Conservation (phyloP, 2,113 vertebrate genomes). For the Ceyx melanurus region DNA sequence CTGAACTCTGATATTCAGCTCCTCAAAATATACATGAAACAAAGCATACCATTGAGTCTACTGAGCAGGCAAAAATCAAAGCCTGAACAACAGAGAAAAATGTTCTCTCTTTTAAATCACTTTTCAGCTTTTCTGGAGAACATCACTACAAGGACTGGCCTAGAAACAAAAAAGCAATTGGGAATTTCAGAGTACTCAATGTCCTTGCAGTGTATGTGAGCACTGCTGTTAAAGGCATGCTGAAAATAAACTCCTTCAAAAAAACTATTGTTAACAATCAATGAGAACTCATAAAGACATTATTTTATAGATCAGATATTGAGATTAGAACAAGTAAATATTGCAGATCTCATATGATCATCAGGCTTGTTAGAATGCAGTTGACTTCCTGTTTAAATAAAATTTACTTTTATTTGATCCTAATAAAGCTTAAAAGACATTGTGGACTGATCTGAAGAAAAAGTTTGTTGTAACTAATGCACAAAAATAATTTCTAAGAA, state of each 20-base stretch:
- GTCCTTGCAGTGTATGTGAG: neutral
- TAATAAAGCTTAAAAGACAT: neutral
- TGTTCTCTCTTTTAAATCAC: neutral
- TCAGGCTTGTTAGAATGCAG: neutral
- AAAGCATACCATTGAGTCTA: conserved; percentile 13
- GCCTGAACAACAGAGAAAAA: conserved; percentile 41
- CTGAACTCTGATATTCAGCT: conserved; percentile 10
- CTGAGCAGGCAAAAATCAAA: conserved; percentile 55
- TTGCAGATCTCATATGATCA: neutral
- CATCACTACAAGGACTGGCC: conserved; percentile 27
- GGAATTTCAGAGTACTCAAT: conserved; percentile 16
- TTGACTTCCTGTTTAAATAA: neutral
- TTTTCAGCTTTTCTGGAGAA: conserved; percentile 24
- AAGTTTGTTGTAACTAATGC: neutral
- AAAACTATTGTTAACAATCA: neutral
- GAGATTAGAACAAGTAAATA: neutral
- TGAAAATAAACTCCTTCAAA: neutral
- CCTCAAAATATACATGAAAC: conserved; percentile 7
- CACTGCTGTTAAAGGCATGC: neutral
- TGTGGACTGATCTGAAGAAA: neutral
- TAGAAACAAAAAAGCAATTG: conserved; percentile 11
- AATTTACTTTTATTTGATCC: neutral
- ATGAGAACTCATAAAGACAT: neutral
- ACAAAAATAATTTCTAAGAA: neutral
- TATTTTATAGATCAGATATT: neutral